These are phyloP conservation scores for Natrix natrix DNA, from an alignment of 2,797 vertebrate genomes.

Conservation along the genomic window DNA sequence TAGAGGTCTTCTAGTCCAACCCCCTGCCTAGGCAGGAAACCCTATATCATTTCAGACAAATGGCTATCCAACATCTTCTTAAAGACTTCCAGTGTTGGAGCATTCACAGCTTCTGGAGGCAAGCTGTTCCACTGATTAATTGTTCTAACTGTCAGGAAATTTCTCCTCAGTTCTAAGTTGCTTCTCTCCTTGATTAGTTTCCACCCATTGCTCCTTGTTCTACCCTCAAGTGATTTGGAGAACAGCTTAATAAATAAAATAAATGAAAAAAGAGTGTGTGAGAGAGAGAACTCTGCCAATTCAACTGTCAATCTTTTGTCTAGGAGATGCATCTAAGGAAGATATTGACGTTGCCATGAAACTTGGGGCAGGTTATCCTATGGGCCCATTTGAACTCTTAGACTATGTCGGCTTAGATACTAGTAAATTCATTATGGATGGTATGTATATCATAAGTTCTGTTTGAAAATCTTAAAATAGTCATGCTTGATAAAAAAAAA, in stretches of 20 bases:
- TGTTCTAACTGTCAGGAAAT: no score
- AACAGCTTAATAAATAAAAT: background rate
- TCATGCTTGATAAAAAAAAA: background rate
- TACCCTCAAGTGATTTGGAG: no score
- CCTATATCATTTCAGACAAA: no score
- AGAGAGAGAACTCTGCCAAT: constrained; percentile 41
- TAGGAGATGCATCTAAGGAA: constrained; percentile 95
- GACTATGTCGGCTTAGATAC: constrained; percentile 97
- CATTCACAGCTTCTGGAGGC: no score
- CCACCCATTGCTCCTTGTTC: no score
- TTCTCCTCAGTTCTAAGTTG: no score
- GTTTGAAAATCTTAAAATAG: background rate
- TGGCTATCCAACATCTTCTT: no score
- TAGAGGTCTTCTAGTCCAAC: no score
- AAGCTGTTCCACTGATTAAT: no score
- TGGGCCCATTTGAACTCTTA: constrained; percentile 95
- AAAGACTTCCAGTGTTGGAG: no score
- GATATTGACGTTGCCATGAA: constrained; percentile 98
- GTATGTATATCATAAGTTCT: constrained; percentile 65
- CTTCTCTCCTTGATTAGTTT: no score
- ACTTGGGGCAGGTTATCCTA: constrained; percentile 91
- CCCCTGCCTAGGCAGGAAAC: no score
- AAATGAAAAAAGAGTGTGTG: constrained; percentile 24
- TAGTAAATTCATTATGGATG: constrained; percentile 90
- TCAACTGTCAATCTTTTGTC: constrained; percentile 61